Conservation (phyloP, 1,140 invertebrate genomes). For the Thaumetopoea pityocampa region DNA sequence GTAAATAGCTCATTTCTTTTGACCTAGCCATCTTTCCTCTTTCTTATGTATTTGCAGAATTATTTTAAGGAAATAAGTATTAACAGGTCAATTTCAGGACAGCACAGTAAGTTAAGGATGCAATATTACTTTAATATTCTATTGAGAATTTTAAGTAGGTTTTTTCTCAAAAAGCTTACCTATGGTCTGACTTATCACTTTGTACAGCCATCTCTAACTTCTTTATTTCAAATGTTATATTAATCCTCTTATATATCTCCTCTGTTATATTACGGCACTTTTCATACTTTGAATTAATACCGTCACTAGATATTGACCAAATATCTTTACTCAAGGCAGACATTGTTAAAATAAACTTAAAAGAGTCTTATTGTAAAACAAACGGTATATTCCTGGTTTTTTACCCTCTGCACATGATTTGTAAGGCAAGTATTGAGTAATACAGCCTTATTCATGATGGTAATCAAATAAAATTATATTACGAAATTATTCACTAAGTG, state of each 20-base stretch:
- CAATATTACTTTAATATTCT: too few relatives aligned
- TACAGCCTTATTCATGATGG: constrained; percentile 16
- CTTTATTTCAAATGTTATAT: constrained; percentile 69
- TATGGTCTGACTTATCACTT: constrained; percentile 53
- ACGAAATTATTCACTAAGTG: constrained; percentile 17
- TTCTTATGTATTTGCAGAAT: too few relatives aligned
- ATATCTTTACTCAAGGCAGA: constrained; percentile 43
- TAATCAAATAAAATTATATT: constrained; percentile 20
- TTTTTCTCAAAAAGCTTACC: constrained; percentile 40
- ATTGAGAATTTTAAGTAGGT: too few relatives aligned
- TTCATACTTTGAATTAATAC: constrained; percentile 51
- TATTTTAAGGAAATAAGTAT: too few relatives aligned
- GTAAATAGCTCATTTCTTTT: too few relatives aligned
- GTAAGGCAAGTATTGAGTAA: constrained; percentile 14
- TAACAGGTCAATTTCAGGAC: too few relatives aligned
- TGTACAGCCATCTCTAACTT: constrained; percentile 46
- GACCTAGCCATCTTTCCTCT: too few relatives aligned
- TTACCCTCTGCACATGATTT: constrained; percentile 12
- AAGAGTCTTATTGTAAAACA: constrained; percentile 40
- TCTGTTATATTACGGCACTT: constrained; percentile 67
- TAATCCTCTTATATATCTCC: constrained; percentile 68
- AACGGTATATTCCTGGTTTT: constrained; percentile 18
- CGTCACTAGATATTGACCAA: constrained; percentile 41
- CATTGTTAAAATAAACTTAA: constrained; percentile 33
- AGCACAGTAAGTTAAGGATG: too few relatives aligned